phyloP scores from a whole-genome alignment of 2,797 vertebrate genomes.

The Ispidina picta region DNA sequence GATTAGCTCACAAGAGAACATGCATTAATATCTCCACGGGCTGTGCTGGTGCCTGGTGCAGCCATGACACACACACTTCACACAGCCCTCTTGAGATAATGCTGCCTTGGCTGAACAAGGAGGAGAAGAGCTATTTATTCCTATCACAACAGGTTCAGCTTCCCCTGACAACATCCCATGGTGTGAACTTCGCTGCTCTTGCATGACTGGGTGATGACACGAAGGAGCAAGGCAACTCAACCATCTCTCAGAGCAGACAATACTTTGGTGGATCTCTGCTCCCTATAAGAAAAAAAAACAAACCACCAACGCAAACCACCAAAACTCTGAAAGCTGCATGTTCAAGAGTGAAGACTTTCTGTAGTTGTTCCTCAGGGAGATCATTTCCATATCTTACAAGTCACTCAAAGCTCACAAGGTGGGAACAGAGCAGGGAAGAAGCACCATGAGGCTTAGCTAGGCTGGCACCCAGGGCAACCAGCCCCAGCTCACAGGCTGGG shows the following conservation, averaged over 20 bases:
- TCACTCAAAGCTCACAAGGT: neutral
- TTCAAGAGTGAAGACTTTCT: neutral
- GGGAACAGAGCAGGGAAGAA: neutral
- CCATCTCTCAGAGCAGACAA: neutral
- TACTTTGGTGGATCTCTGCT: neutral
- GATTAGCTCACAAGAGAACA: neutral
- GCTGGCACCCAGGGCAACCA: neutral
- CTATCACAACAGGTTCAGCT: neutral
- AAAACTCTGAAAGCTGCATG: neutral
- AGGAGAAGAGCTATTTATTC: neutral
- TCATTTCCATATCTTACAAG: neutral
- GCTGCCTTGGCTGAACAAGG: fast-evolving
- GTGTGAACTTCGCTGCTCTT: neutral
- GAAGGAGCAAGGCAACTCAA: neutral
- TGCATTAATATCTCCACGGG: fast-evolving
- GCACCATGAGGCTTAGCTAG: fast-evolving
- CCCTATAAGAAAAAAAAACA: neutral
- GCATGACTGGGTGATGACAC: fast-evolving
- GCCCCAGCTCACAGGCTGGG: neutral
- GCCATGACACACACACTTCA: neutral
- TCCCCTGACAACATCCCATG: neutral
- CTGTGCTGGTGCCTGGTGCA: neutral
- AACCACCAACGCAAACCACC: neutral
- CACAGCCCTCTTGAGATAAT: neutral
- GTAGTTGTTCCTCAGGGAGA: neutral